Evolutionary conservation across 2,113 vertebrate genomes (phyloP).

Genomic region (Scomber colias): DNA sequence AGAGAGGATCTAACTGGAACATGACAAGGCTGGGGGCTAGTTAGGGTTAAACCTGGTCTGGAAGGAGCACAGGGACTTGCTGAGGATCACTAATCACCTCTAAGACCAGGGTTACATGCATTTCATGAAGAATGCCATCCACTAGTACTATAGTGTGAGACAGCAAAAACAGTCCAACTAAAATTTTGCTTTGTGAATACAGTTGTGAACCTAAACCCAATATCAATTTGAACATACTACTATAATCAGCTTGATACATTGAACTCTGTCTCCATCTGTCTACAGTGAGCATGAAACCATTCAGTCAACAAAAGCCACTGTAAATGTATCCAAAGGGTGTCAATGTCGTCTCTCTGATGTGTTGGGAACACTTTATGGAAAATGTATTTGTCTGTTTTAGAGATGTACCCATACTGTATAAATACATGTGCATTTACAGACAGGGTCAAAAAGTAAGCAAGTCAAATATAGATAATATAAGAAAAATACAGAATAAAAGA

Average conservation of each 20-base stretch:
- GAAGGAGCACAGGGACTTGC: conserved; percentile 54
- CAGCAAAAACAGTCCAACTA: neutral
- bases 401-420: neutral
- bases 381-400: neutral
- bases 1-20: conserved; percentile 76
- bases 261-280: neutral
- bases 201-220: neutral
- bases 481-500: neutral
- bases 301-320: neutral
- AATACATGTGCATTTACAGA: conserved; percentile 1
- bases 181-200: conserved; percentile 9
- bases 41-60: conserved; percentile 70
- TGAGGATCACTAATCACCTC: conserved; percentile 56
- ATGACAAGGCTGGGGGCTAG: conserved; percentile 76
- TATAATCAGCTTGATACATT: neutral
- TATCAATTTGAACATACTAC: neutral
- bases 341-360: neutral
- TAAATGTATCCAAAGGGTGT: neutral
- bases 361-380: neutral
- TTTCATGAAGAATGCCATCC: neutral
- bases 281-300: neutral
- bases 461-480: neutral
- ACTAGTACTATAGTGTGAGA: neutral
- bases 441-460: neutral
- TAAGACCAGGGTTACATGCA: conserved; percentile 26